A percentile compares a stretch with the other conserved stretches of the same genome.
phyloP scores from a whole-genome alignment of 2,113 vertebrate genomes.

The Gallinago paraguaiae region DNA sequence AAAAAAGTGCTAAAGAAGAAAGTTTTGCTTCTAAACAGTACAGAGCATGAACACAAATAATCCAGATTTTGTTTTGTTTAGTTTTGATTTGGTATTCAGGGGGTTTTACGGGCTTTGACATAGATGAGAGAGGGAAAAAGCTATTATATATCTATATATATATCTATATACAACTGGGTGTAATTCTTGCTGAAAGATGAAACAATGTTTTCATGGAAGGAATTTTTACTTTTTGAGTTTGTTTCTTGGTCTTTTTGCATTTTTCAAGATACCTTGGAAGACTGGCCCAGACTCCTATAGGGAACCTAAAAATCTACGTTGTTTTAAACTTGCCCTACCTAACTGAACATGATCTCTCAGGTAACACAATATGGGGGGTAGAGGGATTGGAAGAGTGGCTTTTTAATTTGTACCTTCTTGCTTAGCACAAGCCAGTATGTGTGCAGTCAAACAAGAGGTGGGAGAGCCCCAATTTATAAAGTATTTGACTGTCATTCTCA shows the following conservation, averaged over 20 bases:
- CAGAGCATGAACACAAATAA: neutral
- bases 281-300: neutral
- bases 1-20: neutral
- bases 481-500: neutral
- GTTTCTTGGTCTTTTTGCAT: neutral
- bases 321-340: neutral
- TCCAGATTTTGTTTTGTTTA: neutral
- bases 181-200: neutral
- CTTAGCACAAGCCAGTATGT: neutral
- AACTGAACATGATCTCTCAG: neutral
- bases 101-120: neutral
- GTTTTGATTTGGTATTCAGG: neutral
- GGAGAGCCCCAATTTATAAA: neutral
- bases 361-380: fast-evolving
- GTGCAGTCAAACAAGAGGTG: neutral
- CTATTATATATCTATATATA: neutral
- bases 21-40: neutral
- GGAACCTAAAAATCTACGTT: fast-evolving
- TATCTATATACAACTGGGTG: neutral
- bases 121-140: neutral
- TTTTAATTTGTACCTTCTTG: neutral
- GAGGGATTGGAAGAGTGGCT: fast-evolving
- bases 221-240: neutral
- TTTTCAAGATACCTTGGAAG: neutral
- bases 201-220: neutral